A percentile compares a stretch with the other conserved stretches of the same genome.
Evolutionary conservation across 2,797 vertebrate species (phyloP).

Genomic region (Brachymystax lenok): DNA sequence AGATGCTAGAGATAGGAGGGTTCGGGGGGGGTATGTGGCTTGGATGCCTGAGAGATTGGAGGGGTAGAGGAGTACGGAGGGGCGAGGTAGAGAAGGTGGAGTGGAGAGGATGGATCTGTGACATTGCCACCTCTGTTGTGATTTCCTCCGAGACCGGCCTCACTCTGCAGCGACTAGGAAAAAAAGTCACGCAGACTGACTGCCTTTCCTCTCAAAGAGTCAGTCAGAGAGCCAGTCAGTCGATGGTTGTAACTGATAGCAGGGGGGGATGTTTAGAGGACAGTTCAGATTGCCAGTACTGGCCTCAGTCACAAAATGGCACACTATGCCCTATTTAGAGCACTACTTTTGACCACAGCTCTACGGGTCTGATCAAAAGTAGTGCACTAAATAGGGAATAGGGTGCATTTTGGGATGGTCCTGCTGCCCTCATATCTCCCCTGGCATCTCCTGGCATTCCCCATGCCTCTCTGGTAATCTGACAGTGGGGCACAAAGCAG

Average conservation of each 20-base stretch:
- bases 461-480: slow-evolving; percentile 21
- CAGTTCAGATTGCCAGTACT: slow-evolving; percentile 55
- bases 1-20: too few relatives aligned
- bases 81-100: not conserved
- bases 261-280: slow-evolving; percentile 51
- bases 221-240: slow-evolving; percentile 1
- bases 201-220: not conserved
- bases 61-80: not conserved
- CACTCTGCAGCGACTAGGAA: slow-evolving; percentile 52
- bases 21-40: too few relatives aligned
- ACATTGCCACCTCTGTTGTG: slow-evolving; percentile 32
- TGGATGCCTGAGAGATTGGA: too few relatives aligned
- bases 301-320: too few relatives aligned
- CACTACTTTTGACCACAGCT: too few relatives aligned
- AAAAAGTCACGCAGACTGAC: slow-evolving; percentile 22
- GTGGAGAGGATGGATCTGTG: slow-evolving; percentile 20
- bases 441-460: slow-evolving; percentile 51
- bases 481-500: not conserved
- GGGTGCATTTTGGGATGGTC: not conserved
- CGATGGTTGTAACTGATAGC: slow-evolving; percentile 68
- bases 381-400: not conserved
- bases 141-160: slow-evolving; percentile 51
- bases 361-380: too few relatives aligned
- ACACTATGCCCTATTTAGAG: too few relatives aligned
- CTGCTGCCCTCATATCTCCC: slow-evolving; percentile 45